phyloP scores from a whole-genome alignment of 2,888 invertebrate genomes.

The Hirtodrosophila histrioides region DNA sequence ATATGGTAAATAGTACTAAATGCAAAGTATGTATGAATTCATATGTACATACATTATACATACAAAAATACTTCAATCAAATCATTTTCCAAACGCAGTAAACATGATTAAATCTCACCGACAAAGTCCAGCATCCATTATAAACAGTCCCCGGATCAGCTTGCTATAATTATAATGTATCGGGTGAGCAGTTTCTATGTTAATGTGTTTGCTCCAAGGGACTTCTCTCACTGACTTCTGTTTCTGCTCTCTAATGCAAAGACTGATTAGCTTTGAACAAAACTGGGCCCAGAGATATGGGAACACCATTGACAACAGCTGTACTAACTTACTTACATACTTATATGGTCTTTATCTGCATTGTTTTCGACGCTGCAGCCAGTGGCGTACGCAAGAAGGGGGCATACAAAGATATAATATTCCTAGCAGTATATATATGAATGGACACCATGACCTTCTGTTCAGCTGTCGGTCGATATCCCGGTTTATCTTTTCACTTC shows the following conservation, averaged over 20 bases:
- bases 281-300: slow-evolving; percentile 15
- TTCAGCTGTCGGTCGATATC: no score
- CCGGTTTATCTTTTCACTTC: no score
- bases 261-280: background rate
- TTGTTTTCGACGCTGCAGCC: slow-evolving; percentile 8
- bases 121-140: background rate
- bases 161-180: slow-evolving; percentile 4
- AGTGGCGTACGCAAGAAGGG: background rate
- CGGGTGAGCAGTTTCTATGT: background rate
- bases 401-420: no score
- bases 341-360: slow-evolving; percentile 44
- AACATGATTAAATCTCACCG: slow-evolving; percentile 6
- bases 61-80: background rate
- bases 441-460: no score
- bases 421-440: no score
- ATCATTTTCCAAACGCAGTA: background rate
- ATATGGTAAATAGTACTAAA: no score
- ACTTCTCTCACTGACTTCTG: background rate
- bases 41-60: background rate
- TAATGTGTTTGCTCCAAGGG: slow-evolving; percentile 1
- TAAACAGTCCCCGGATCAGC: background rate
- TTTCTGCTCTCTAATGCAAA: slow-evolving; percentile 1
- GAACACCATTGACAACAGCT: slow-evolving; percentile 2
- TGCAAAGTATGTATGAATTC: background rate
- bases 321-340: slow-evolving; percentile 10